Evolutionary conservation across 2,797 vertebrate species (phyloP).

Genomic region (Rhinoraja longicauda): DNA sequence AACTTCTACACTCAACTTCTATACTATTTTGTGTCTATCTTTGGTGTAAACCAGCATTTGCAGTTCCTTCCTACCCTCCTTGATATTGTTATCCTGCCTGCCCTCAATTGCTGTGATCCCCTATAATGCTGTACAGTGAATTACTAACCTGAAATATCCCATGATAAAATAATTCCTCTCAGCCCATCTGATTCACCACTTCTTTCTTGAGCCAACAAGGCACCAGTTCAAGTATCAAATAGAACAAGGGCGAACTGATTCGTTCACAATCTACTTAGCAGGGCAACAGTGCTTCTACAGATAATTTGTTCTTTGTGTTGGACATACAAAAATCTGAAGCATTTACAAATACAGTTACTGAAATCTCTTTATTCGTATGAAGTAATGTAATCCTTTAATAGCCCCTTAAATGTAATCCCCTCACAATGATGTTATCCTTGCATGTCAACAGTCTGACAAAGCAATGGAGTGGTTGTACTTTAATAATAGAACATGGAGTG

Average conservation of each 20-base stretch:
- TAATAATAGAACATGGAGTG: neutral
- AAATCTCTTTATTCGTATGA: neutral
- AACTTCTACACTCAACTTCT: too few relatives aligned
- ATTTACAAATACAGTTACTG: neutral
- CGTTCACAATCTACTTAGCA: neutral
- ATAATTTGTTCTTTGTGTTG: neutral
- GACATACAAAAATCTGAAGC: neutral
- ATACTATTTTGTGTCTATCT: too few relatives aligned
- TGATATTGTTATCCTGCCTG: neutral
- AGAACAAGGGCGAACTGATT: neutral
- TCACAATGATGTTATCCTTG: neutral
- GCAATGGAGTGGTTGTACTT: neutral
- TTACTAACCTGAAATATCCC: neutral
- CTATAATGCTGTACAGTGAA: neutral
- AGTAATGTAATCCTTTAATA: neutral
- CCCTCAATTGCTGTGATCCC: neutral
- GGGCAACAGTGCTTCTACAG: neutral
- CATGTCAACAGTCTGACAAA: neutral
- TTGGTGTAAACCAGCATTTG: too few relatives aligned
- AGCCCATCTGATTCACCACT: neutral
- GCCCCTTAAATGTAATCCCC: neutral
- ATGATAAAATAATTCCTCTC: neutral
- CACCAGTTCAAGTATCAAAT: neutral
- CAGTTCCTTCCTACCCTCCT: neutral
- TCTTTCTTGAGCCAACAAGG: slow-evolving; percentile 1